Evolutionary conservation across 2,888 invertebrate genomes (phyloP).

Genomic region (Amblyjoppa proteus): DNA sequence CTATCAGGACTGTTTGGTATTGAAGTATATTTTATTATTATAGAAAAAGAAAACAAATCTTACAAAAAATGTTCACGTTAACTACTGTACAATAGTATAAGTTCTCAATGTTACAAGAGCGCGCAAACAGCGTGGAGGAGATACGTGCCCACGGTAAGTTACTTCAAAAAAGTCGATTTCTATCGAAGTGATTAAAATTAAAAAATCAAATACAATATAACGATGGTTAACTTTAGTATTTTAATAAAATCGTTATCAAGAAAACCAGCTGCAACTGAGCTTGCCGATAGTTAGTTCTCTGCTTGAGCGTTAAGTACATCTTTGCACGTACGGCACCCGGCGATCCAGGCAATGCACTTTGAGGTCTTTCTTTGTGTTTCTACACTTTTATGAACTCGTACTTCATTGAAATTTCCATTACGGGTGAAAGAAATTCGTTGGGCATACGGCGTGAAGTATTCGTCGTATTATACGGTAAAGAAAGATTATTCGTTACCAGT

Average conservation of each 20-base stretch:
- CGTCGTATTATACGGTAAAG: conserved; percentile 10
- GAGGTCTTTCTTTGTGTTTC: conserved; percentile 12
- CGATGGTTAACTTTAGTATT: conserved; percentile 43
- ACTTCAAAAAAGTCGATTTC: conserved; percentile 40
- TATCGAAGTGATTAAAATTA: conserved; percentile 9
- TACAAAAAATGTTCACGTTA: conserved; percentile 78
- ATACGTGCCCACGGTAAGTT: conserved; percentile 35
- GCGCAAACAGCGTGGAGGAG: conserved; percentile 38
- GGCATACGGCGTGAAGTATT: conserved; percentile 6
- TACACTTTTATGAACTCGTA: background rate
- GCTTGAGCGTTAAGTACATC: conserved; percentile 62
- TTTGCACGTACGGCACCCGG: conserved; percentile 1
- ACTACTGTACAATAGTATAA: conserved; percentile 75
- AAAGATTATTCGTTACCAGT: conserved; percentile 28
- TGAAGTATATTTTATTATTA: conserved; percentile 74
- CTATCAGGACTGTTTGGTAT: conserved; percentile 40
- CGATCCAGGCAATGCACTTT: conserved; percentile 27
- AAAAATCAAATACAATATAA: conserved; percentile 42
- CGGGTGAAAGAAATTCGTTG: conserved; percentile 8
- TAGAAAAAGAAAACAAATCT: conserved; percentile 80
- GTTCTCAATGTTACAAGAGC: conserved; percentile 68
- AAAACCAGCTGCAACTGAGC: conserved; percentile 39
- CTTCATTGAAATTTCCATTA: background rate
- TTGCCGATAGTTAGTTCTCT: conserved; percentile 29
- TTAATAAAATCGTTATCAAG: conserved; percentile 50